phyloP scores from a whole-genome alignment of 2,888 invertebrate genomes.

The Helobdella robusta region DNA sequence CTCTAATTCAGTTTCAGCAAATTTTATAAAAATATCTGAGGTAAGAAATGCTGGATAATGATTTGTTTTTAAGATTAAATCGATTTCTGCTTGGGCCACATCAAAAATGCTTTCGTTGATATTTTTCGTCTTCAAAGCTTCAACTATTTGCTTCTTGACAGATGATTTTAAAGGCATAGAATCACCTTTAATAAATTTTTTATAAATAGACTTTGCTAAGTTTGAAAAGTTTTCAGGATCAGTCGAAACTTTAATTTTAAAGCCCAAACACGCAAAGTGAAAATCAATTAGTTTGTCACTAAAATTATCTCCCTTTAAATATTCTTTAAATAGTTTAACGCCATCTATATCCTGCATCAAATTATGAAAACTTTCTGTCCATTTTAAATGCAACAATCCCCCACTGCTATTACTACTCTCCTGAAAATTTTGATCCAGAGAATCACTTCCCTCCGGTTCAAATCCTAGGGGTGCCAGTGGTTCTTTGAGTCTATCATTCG shows the following conservation, averaged over 20 bases:
- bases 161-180: conserved; percentile 60
- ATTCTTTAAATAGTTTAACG: conserved; percentile 67
- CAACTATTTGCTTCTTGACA: conserved; percentile 63
- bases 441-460: neutral
- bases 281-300: conserved; percentile 51
- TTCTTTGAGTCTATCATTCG: too few species aligned
- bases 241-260: conserved; percentile 54
- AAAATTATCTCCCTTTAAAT: conserved; percentile 43
- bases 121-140: conserved; percentile 44
- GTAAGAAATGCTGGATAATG: conserved; percentile 84
- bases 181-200: conserved; percentile 59
- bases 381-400: conserved; percentile 63
- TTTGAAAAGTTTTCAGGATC: conserved; percentile 52
- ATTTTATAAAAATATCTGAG: conserved; percentile 74
- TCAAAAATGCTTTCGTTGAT: conserved; percentile 74
- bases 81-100: conserved; percentile 70
- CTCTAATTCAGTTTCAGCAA: conserved; percentile 45
- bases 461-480: too few species aligned
- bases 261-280: conserved; percentile 66
- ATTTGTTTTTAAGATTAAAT: conserved; percentile 71
- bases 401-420: conserved; percentile 40
- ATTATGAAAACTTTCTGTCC: conserved; percentile 75
- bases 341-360: conserved; percentile 81
- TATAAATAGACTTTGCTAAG: conserved; percentile 62
- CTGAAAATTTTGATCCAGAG: conserved; percentile 36